A percentile compares a stretch with the other conserved stretches of the same genome.
These are phyloP conservation scores for Eupithecia pulchellata DNA, from an alignment of 2,888 invertebrate genomes.

Conservation along the genomic window DNA sequence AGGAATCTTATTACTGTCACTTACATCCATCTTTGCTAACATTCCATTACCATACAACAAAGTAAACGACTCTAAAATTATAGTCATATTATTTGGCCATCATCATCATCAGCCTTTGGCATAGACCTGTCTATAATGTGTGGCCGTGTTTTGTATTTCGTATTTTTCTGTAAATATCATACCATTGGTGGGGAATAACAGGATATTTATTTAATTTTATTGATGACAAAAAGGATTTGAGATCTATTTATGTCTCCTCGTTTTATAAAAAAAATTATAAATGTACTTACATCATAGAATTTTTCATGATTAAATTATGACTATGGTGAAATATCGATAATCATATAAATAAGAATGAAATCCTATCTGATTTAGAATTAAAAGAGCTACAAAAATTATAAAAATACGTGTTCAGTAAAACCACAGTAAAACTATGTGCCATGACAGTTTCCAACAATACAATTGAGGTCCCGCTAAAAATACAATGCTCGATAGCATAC, in stretches of 20 bases:
- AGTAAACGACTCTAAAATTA: neutral
- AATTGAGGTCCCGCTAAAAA: neutral
- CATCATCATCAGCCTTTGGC: neutral
- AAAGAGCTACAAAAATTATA: no score
- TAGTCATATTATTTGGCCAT: neutral
- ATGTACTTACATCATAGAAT: no score
- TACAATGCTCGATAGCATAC: neutral
- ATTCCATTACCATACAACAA: conserved; percentile 1
- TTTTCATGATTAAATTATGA: no score
- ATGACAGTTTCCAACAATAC: neutral
- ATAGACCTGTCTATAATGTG: neutral
- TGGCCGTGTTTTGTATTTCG: neutral
- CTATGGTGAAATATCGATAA: no score
- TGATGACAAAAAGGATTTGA: neutral
- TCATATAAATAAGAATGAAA: no score
- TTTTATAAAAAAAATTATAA: no score
- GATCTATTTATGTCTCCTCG: no score
- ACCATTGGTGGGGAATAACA: neutral
- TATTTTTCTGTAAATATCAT: neutral
- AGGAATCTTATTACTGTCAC: conserved; percentile 11
- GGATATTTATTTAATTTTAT: neutral
- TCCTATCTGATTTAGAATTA: no score
- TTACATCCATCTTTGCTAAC: conserved; percentile 9
- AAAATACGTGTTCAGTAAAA: no score
- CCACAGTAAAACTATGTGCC: neutral